Percentiles rank a stretch among this genome's conserved stretches.
Conservation (phyloP, 35 echinoderm and acorn worm species). For the Ptychodera flava region DNA sequence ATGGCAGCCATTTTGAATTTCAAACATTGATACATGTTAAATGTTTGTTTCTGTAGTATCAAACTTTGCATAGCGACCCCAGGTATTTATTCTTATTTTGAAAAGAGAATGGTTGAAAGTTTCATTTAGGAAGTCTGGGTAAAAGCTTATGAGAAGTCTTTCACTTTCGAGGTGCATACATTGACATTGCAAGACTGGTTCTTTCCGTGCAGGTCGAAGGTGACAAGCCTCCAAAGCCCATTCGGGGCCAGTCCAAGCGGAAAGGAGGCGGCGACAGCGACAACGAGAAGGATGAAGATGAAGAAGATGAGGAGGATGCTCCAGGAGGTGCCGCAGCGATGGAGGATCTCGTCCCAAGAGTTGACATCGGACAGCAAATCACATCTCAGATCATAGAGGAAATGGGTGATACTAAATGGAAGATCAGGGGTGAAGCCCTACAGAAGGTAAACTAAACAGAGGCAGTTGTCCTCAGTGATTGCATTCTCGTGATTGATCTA, state of each 20-base stretch:
- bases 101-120: too few relatives aligned
- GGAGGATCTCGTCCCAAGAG: slow-evolving; percentile 60
- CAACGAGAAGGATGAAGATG: slow-evolving; percentile 56
- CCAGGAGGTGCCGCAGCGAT: slow-evolving; percentile 48
- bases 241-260: slow-evolving; percentile 56
- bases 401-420: slow-evolving; percentile 88
- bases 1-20: too few relatives aligned
- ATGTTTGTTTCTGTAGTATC: too few relatives aligned
- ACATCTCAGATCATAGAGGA: slow-evolving; percentile 64
- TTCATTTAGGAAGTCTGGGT: too few relatives aligned
- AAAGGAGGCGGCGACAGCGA: slow-evolving; percentile 15
- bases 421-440: slow-evolving; percentile 85
- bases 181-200: too few relatives aligned
- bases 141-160: too few relatives aligned
- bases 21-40: too few relatives aligned
- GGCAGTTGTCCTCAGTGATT: too few relatives aligned
- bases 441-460: slow-evolving; percentile 65
- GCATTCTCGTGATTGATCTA: too few relatives aligned
- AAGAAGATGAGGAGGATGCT: slow-evolving; percentile 34
- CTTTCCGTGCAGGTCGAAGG: slow-evolving; percentile 54
- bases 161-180: too few relatives aligned
- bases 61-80: too few relatives aligned
- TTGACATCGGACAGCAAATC: slow-evolving; percentile 81
- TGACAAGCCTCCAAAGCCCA: slow-evolving; percentile 58
- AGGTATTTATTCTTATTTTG: too few relatives aligned